phyloP scores from a whole-genome alignment of 2,888 invertebrate species.

The Aplocera efformata region DNA sequence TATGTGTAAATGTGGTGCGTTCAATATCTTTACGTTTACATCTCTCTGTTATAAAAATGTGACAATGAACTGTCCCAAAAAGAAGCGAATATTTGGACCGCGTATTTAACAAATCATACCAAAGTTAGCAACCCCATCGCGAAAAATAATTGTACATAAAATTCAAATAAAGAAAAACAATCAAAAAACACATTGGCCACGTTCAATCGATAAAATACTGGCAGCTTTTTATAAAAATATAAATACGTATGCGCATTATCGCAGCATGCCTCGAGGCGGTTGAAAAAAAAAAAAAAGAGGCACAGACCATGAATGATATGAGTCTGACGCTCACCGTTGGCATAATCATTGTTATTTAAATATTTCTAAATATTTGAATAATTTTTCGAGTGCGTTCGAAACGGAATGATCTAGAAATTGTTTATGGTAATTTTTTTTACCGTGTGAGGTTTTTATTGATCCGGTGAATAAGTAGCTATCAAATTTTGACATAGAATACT shows the following conservation, averaged over 20 bases:
- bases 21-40: too few species aligned
- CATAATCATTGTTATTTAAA: conserved; percentile 26
- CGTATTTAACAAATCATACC: too few species aligned
- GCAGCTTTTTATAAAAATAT: conserved; percentile 26
- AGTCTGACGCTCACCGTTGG: conserved; percentile 36
- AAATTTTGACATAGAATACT: too few species aligned
- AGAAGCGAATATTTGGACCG: too few species aligned
- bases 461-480: too few species aligned
- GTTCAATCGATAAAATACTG: conserved; percentile 30
- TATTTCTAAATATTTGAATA: not conserved
- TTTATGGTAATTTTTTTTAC: conserved; percentile 1
- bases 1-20: too few species aligned
- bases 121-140: too few species aligned
- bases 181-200: conserved; percentile 30
- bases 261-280: conserved; percentile 25
- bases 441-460: too few species aligned
- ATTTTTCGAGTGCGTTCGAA: conserved; percentile 5
- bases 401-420: conserved; percentile 3
- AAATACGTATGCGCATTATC: conserved; percentile 32
- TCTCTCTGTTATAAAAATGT: too few species aligned
- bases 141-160: not conserved
- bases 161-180: conserved; percentile 19
- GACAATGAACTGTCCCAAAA: too few species aligned
- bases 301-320: conserved; percentile 38
- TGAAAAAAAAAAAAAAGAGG: conserved; percentile 22